phyloP scores from a whole-genome alignment of 2,797 vertebrate species.

The Stomatorhinus walkeri region DNA sequence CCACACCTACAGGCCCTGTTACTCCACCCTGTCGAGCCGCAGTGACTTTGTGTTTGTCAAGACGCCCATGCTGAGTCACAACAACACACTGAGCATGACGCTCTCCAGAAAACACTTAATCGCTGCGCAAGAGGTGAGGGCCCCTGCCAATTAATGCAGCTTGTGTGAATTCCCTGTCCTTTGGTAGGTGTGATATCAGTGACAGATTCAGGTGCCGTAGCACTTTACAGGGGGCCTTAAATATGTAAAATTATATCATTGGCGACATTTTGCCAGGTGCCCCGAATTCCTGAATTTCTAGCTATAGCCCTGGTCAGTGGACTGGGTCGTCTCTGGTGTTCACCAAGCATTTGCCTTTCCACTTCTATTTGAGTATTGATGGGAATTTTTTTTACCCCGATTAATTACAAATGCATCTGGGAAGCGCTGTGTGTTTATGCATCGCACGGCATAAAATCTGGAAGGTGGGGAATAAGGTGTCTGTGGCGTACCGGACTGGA shows the following conservation, averaged over 20 bases:
- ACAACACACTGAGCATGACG: conserved; percentile 71
- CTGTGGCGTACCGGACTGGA: conserved; percentile 32
- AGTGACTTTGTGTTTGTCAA: conserved; percentile 89
- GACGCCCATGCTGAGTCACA: conserved; percentile 73
- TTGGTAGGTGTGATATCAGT: neutral
- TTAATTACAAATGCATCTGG: neutral
- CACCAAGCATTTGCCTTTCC: neutral
- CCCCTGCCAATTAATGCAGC: neutral
- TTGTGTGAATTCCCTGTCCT: neutral
- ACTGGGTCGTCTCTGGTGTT: neutral
- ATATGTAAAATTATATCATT: neutral
- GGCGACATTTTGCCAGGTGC: neutral
- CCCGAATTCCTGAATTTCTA: neutral
- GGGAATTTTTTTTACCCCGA: neutral
- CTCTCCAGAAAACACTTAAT: conserved; percentile 71
- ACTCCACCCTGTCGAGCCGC: conserved; percentile 78
- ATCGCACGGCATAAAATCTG: conserved; percentile 1
- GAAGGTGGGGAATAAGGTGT: too few relatives aligned
- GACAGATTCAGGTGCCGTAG: neutral
- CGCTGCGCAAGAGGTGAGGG: conserved; percentile 69
- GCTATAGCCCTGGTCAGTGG: neutral
- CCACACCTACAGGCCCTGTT: conserved; percentile 81
- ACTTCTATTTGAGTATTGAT: neutral
- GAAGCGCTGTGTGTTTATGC: neutral
- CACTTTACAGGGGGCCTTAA: neutral